These are phyloP conservation scores for Aptenodytes patagonicus DNA, from an alignment of 2,113 vertebrate genomes.

Conservation along the genomic window DNA sequence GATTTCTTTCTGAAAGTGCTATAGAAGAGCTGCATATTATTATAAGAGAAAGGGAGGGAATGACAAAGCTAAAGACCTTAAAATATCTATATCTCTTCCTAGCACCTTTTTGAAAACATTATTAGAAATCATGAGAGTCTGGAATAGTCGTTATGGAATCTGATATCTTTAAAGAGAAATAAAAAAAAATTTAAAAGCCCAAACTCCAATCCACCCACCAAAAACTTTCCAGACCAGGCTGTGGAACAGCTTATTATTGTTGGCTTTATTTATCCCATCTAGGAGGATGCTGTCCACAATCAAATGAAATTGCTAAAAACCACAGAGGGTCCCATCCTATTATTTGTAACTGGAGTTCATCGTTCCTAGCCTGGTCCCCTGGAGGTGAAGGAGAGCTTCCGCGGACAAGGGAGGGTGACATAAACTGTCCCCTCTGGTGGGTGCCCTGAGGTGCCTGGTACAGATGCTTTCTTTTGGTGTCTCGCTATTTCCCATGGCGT, in stretches of 20 bases:
- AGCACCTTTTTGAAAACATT: background rate
- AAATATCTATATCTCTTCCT: background rate
- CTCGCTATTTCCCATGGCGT: fast-evolving
- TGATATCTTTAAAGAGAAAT: background rate
- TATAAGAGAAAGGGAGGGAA: background rate
- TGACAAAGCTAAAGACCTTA: background rate
- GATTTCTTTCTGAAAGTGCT: background rate
- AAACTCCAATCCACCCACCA: background rate
- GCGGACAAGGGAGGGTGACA: fast-evolving
- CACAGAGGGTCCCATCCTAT: background rate
- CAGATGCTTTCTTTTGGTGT: background rate
- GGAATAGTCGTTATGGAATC: background rate
- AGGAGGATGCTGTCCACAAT: background rate
- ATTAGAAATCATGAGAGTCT: background rate
- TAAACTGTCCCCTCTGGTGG: background rate
- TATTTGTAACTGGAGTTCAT: background rate
- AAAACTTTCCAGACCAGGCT: background rate
- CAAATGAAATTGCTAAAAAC: background rate
- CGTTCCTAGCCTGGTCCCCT: background rate
- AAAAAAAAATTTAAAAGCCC: background rate
- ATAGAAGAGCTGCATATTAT: background rate
- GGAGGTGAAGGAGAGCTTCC: background rate
- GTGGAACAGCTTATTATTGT: background rate
- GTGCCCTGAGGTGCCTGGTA: background rate
- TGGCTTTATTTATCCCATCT: background rate